These are phyloP conservation scores for western clawed frog (Xenopus tropicalis) DNA, from an alignment of 2,113 vertebrate species.

Conservation along the genomic window DNA sequence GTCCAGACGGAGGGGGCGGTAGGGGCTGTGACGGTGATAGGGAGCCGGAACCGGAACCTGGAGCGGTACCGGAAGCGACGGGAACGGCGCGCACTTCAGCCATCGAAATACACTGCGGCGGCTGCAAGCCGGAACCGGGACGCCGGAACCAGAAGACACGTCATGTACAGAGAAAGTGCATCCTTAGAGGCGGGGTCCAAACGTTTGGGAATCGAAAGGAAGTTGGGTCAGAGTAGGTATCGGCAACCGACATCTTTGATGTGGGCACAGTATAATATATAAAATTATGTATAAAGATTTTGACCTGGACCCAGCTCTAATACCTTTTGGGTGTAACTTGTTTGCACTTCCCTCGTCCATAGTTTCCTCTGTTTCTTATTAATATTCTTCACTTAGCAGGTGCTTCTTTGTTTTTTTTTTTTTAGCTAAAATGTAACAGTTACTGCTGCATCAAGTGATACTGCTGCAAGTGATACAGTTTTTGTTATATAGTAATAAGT, in stretches of 20 bases:
- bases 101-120: constrained; percentile 35
- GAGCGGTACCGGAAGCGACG: constrained; percentile 24
- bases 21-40: constrained; percentile 10
- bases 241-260: background rate
- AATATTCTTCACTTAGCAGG: too few species aligned
- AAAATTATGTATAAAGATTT: too few species aligned
- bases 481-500: too few species aligned
- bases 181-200: background rate
- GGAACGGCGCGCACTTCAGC: constrained; percentile 33
- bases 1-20: background rate
- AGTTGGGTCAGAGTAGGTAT: background rate
- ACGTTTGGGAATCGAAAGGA: background rate
- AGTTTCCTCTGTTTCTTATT: too few species aligned
- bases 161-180: background rate
- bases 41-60: constrained; percentile 22
- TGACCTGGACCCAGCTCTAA: too few species aligned
- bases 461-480: too few species aligned
- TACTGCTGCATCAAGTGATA: too few species aligned
- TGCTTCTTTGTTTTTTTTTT: too few species aligned
- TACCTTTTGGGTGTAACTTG: too few species aligned
- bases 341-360: too few species aligned
- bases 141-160: constrained; percentile 40
- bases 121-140: constrained; percentile 34
- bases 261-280: background rate
- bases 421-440: too few species aligned